A percentile compares a stretch with the other conserved stretches of the same genome.
phyloP scores from a whole-genome alignment of 1,140 invertebrate genomes.

The Metopolophium dirhodum region DNA sequence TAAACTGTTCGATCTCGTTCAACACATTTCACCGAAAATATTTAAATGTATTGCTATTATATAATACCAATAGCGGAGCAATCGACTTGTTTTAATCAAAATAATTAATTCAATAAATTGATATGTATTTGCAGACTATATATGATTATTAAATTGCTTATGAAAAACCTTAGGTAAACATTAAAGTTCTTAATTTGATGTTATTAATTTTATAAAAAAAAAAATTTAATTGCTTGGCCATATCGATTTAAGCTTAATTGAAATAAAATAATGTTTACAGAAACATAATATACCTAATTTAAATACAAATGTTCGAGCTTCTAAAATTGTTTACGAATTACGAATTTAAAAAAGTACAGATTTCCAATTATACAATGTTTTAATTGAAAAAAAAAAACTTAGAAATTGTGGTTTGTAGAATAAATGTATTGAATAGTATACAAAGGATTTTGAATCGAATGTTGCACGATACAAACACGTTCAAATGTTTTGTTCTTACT shows the following conservation, averaged over 20 bases:
- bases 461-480: not conserved
- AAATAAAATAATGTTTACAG: not conserved
- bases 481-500: not conserved
- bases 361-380: not conserved
- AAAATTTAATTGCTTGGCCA: not conserved
- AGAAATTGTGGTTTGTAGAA: not conserved
- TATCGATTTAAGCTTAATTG: not conserved
- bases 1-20: not conserved
- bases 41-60: not conserved
- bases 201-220: not conserved
- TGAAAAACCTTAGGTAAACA: not conserved
- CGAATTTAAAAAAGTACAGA: not conserved
- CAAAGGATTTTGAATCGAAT: not conserved
- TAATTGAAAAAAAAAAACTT: not conserved
- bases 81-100: not conserved
- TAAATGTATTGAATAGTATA: not conserved
- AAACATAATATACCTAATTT: not conserved
- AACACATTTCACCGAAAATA: not conserved
- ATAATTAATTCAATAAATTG: not conserved
- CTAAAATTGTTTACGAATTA: not conserved
- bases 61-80: not conserved
- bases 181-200: not conserved
- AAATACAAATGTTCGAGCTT: not conserved
- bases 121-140: not conserved
- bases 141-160: not conserved